phyloP scores from a whole-genome alignment of 2,113 vertebrate species.

The Falco punctatus region DNA sequence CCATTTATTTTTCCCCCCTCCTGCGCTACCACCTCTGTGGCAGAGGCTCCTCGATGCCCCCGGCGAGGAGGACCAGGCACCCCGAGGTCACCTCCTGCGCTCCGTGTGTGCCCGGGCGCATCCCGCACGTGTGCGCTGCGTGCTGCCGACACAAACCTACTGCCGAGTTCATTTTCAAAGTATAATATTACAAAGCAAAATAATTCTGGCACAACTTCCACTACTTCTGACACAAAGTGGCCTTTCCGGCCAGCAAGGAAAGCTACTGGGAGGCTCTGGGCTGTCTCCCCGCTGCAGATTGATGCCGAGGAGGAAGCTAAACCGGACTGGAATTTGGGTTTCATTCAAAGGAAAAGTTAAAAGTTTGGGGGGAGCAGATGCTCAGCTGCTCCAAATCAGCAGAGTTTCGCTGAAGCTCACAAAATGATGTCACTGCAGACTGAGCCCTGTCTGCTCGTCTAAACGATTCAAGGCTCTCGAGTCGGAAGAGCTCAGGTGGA shows the following conservation, averaged over 20 bases:
- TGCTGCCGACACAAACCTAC: neutral
- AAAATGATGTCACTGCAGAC: constrained; percentile 8
- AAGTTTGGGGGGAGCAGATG: constrained; percentile 42
- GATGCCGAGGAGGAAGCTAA: constrained; percentile 47
- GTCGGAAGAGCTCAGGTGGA: neutral
- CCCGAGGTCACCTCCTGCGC: neutral
- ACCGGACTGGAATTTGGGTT: constrained; percentile 30
- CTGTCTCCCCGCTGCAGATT: neutral
- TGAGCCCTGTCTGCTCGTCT: neutral
- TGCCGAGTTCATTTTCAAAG: neutral
- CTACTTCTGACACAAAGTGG: constrained; percentile 13
- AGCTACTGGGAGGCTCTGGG: constrained; percentile 27
- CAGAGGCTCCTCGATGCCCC: neutral
- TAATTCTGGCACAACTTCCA: constrained; percentile 18
- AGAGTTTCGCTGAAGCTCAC: neutral
- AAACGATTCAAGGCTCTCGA: neutral
- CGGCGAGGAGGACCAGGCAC: neutral
- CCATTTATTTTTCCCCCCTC: too few species aligned
- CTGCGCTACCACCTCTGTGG: neutral
- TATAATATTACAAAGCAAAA: constrained; percentile 42
- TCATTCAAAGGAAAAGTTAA: constrained; percentile 52
- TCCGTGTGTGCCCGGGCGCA: neutral
- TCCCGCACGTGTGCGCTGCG: neutral
- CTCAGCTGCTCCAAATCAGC: constrained; percentile 59
- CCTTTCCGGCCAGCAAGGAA: constrained; percentile 5